Conservation (phyloP, 2,797 vertebrate genomes). For the Borostomias antarcticus region DNA sequence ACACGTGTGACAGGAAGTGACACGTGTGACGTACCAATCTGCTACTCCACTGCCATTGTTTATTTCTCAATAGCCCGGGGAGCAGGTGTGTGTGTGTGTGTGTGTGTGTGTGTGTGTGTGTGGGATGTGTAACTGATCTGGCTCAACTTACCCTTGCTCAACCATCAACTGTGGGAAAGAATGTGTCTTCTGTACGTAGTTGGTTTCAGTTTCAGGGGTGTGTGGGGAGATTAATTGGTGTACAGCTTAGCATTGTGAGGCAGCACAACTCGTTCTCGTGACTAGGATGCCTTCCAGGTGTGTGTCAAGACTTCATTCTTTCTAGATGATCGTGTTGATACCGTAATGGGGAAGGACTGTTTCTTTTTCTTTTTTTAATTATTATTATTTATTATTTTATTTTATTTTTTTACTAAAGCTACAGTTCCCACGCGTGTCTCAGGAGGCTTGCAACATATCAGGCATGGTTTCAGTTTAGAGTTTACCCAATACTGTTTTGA, state of each 20-base stretch:
- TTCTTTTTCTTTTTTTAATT: too few relatives aligned
- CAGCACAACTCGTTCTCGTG: constrained; percentile 52
- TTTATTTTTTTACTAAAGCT: too few relatives aligned
- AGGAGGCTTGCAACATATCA: constrained; percentile 57
- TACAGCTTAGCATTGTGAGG: constrained; percentile 27
- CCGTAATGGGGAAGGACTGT: constrained; percentile 58
- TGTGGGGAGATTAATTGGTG: too few relatives aligned
- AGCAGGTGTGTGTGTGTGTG: constrained; percentile 28
- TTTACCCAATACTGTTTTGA: constrained; percentile 43
- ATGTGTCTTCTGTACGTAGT: constrained; percentile 60
- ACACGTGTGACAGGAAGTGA: constrained; percentile 21
- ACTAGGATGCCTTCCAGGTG: constrained; percentile 53
- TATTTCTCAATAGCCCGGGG: constrained; percentile 33
- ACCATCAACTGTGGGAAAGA: constrained; percentile 73
- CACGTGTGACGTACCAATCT: constrained; percentile 13
- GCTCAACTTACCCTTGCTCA: constrained; percentile 58
- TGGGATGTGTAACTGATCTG: constrained; percentile 58
- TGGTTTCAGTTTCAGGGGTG: constrained; percentile 36
- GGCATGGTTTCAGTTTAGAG: constrained; percentile 58
- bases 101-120: constrained; percentile 35
- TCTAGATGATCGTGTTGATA: constrained; percentile 59
- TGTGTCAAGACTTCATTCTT: constrained; percentile 55
- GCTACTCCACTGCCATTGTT: constrained; percentile 34
- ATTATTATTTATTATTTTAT: too few relatives aligned
- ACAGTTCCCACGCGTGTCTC: constrained; percentile 63